Conservation (phyloP, 2,113 vertebrate genomes). For the Vireo altiloquus region DNA sequence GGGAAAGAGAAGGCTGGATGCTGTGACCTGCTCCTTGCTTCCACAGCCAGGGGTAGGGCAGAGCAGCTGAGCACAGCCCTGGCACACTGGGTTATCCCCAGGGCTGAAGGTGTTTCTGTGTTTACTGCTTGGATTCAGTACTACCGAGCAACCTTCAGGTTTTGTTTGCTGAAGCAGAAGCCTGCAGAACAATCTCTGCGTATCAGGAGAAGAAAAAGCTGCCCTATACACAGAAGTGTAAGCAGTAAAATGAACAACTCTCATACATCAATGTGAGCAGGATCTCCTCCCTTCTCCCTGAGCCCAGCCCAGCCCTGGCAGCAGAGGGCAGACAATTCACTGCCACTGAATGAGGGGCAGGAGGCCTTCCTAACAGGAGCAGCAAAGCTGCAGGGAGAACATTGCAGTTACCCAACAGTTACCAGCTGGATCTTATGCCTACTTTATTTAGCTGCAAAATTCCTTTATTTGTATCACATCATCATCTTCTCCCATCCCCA, state of each 20-base stretch:
- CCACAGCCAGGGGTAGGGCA: background rate
- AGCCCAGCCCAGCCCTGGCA: background rate
- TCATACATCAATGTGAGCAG: rapidly evolving
- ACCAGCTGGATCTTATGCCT: background rate
- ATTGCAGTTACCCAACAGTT: background rate
- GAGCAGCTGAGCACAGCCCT: background rate
- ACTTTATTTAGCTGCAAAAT: rapidly evolving
- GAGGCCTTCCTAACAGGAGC: background rate
- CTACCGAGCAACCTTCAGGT: background rate
- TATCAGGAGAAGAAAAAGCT: background rate
- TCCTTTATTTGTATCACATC: background rate
- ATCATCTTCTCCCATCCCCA: background rate
- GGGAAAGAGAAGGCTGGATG: background rate
- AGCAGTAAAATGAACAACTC: background rate
- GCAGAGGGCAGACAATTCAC: background rate
- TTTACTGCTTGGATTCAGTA: background rate
- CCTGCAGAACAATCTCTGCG: background rate
- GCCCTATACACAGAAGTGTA: background rate
- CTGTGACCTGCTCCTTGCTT: background rate
- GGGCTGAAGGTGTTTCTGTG: background rate
- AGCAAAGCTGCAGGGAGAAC: background rate
- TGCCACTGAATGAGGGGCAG: rapidly evolving
- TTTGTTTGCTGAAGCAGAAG: background rate
- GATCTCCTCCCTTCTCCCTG: background rate
- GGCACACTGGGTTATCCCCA: background rate